phyloP scores from a whole-genome alignment of 2,888 invertebrate species.

The Parelbella ahira region DNA sequence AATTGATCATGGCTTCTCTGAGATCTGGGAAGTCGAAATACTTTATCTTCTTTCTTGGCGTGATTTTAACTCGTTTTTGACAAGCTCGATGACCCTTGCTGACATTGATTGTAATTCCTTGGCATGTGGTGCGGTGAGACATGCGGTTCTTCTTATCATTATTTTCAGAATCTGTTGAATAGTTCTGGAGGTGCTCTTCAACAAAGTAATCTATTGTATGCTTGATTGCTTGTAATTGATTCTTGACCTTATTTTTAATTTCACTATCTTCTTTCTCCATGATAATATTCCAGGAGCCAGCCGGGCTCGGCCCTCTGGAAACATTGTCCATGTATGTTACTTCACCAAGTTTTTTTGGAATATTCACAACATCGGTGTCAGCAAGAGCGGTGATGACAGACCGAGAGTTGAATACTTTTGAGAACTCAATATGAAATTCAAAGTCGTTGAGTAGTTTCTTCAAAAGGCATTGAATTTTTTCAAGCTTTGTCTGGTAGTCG shows the following conservation, averaged over 20 bases:
- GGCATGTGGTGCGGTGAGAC: slow-evolving; percentile 27
- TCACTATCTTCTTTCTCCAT: slow-evolving; percentile 54
- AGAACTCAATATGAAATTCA: slow-evolving; percentile 67
- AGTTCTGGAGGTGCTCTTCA: slow-evolving; percentile 41
- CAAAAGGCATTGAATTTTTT: slow-evolving; percentile 53
- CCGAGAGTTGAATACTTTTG: slow-evolving; percentile 56
- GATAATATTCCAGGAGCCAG: slow-evolving; percentile 58
- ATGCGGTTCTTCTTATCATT: slow-evolving; percentile 4
- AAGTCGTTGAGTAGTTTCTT: slow-evolving; percentile 60
- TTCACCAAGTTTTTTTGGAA: slow-evolving; percentile 41
- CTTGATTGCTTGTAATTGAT: slow-evolving; percentile 54
- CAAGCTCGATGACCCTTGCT: slow-evolving; percentile 36
- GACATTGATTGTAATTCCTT: slow-evolving; percentile 38
- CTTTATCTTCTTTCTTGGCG: slow-evolving; percentile 57
- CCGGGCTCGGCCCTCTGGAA: slow-evolving; percentile 43
- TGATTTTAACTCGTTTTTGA: slow-evolving; percentile 41
- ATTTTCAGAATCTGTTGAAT: slow-evolving; percentile 28
- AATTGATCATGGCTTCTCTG: slow-evolving; percentile 56
- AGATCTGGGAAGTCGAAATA: slow-evolving; percentile 66
- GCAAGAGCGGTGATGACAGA: slow-evolving; percentile 45
- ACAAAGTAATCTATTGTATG: slow-evolving; percentile 53
- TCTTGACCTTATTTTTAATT: slow-evolving; percentile 52
- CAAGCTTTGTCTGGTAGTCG: slow-evolving; percentile 57
- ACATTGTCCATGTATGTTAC: slow-evolving; percentile 41
- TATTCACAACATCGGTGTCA: slow-evolving; percentile 39